phyloP scores from a whole-genome alignment of 1,140 invertebrate species.

The Drosophila littoralis region DNA sequence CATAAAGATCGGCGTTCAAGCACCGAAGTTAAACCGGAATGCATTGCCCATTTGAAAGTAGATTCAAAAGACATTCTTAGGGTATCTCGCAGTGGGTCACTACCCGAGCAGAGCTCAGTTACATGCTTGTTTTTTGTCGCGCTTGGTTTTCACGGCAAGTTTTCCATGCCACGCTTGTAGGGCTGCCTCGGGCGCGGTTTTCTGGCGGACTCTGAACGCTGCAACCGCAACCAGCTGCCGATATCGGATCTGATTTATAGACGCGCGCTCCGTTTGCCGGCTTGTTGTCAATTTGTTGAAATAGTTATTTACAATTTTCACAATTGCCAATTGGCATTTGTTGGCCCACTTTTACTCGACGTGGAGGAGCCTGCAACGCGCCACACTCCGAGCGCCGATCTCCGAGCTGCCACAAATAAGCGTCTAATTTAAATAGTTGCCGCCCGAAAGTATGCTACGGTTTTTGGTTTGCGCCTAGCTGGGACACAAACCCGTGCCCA shows the following conservation, averaged over 20 bases:
- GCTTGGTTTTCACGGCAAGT: slow-evolving; percentile 16
- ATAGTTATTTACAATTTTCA: slow-evolving; percentile 83
- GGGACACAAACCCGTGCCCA: slow-evolving; percentile 21
- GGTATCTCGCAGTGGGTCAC: too few relatives aligned
- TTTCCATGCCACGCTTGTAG: slow-evolving; percentile 56
- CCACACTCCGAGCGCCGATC: too few relatives aligned
- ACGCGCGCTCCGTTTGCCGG: slow-evolving; percentile 56
- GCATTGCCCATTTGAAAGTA: too few relatives aligned
- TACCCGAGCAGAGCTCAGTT: neutral
- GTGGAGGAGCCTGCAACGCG: too few relatives aligned
- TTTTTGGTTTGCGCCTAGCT: slow-evolving; percentile 16
- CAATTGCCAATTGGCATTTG: slow-evolving; percentile 67
- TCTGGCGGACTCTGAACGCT: too few relatives aligned
- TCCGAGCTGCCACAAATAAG: too few relatives aligned
- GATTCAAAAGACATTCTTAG: too few relatives aligned
- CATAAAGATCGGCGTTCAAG: too few relatives aligned
- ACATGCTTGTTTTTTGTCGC: slow-evolving; percentile 33
- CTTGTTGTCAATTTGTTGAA: slow-evolving; percentile 72
- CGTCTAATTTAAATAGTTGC: neutral
- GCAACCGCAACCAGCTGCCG: slow-evolving; percentile 57
- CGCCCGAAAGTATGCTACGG: slow-evolving; percentile 19
- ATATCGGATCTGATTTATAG: slow-evolving; percentile 81
- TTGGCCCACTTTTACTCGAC: slow-evolving; percentile 65
- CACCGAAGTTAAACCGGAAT: too few relatives aligned
- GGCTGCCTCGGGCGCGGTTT: slow-evolving; percentile 42